Evolutionary conservation across 2,113 vertebrate genomes (phyloP).

Genomic region (Odobenus rosmarus): DNA sequence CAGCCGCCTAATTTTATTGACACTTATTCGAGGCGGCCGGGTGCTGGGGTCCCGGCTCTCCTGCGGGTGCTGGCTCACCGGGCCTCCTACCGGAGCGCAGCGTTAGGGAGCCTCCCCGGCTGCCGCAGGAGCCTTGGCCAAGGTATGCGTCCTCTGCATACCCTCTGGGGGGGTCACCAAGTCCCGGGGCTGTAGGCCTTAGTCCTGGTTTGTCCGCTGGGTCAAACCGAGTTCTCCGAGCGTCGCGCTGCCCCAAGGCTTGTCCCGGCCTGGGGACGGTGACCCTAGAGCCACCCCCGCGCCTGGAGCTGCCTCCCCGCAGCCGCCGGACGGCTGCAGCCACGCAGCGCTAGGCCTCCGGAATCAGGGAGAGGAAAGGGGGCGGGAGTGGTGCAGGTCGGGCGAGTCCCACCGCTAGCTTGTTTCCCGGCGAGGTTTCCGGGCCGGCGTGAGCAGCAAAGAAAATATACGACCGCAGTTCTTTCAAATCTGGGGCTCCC

Average conservation of each 20-base stretch:
- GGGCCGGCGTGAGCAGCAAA: background rate
- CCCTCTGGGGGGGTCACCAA: background rate
- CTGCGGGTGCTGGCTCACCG: background rate
- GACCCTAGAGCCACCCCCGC: background rate
- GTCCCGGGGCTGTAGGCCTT: background rate
- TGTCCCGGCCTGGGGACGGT: background rate
- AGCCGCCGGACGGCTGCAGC: background rate
- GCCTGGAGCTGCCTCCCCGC: background rate
- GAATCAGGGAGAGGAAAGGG: background rate
- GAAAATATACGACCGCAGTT: background rate
- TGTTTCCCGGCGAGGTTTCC: background rate
- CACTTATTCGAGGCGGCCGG: background rate
- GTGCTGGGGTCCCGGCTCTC: background rate
- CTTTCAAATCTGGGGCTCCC: conserved; percentile 1
- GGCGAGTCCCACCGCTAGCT: background rate
- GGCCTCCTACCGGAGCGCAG: background rate
- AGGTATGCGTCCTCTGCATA: background rate
- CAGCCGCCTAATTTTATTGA: background rate
- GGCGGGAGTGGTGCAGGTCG: background rate
- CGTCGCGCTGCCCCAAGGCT: background rate
- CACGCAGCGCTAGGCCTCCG: background rate
- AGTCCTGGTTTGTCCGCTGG: background rate
- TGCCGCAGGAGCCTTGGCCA: background rate
- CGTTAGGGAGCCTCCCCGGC: background rate
- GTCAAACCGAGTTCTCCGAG: background rate